Conservation (phyloP, 2,797 vertebrate genomes). For the Taeniopygia guttata region DNA sequence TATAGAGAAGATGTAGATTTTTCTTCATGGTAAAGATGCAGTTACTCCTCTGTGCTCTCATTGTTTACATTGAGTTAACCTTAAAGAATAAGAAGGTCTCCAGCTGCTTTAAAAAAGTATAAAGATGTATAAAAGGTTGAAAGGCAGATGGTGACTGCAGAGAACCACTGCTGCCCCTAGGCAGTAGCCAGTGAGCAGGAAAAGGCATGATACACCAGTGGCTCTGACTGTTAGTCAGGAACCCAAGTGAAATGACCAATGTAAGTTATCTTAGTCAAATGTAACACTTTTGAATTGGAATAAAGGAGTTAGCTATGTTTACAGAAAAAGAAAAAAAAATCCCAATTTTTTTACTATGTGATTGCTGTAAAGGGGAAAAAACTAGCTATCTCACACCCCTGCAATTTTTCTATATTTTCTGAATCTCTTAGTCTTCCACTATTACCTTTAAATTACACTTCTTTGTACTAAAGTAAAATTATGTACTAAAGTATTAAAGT, state of each 20-base stretch:
- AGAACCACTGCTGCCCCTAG: background rate
- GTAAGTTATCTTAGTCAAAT: background rate
- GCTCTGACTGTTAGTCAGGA: background rate
- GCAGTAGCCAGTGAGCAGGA: background rate
- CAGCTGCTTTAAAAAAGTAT: background rate
- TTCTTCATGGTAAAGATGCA: background rate
- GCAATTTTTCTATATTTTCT: background rate
- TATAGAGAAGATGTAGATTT: background rate
- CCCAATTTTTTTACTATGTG: background rate
- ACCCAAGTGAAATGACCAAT: background rate
- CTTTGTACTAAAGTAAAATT: background rate
- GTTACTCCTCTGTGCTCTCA: background rate
- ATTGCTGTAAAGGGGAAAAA: background rate
- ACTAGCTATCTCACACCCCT: background rate
- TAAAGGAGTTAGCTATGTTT: background rate
- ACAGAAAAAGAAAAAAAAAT: background rate
- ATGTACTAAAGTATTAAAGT: background rate
- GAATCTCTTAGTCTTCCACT: background rate
- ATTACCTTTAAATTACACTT: background rate
- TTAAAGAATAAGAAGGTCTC: background rate
- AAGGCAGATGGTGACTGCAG: background rate
- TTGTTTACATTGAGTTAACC: background rate
- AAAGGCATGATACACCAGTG: background rate
- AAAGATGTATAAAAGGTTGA: background rate
- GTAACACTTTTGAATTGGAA: background rate